Evolutionary conservation across 1,140 invertebrate genomes (phyloP), one percentile per base, ranked within the genome.

Genomic region (Drosophila lacteicornis): DNA sequence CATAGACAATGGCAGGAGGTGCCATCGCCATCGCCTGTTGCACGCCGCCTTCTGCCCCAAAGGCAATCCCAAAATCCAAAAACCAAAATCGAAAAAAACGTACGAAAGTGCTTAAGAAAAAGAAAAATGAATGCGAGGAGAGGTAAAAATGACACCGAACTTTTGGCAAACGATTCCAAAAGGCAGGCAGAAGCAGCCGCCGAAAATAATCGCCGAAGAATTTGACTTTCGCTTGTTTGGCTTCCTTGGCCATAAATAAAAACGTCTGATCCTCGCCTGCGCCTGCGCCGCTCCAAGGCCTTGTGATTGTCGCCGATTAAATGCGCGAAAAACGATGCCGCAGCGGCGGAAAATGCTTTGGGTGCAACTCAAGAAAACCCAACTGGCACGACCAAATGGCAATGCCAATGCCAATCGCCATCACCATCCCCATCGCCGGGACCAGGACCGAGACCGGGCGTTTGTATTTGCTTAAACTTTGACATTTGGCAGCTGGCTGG

Each of bases 221-320:
- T 88, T 90, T 90, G 78, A 90, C 85, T 90, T 90, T 90, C 85
- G 85, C 85, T 90, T 90, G 79, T 79, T 73, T 81, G 79, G 78
- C 75, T 75, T 66, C 60, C 47, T 43, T 42, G 67, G 81, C 85
- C 86, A 90, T 90, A 90, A 90, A 90, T 90, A 90, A 90, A 90
- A 88, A 79, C 56, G 57, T 79, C 68, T 59, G 27, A 51, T 47
- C 51, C 66, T 25, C 22, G 15, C 33, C 38, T 17, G 33, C 19
- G 22, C 53, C 38, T 33, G 33, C 19, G 22, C 53, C 43, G 40
- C 33, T 70, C 63, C 40, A 90, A 70, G 42, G 85, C 83, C 88
- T 88, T 85, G 85, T 82, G 84, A 88, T 88, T 90, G 84, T 90
- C 84, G 81, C 78, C 84, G 85, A 88, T 90, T 81, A 84, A 81